Conservation (phyloP, 2,888 invertebrate species). For the Acanthosepion esculentum region DNA sequence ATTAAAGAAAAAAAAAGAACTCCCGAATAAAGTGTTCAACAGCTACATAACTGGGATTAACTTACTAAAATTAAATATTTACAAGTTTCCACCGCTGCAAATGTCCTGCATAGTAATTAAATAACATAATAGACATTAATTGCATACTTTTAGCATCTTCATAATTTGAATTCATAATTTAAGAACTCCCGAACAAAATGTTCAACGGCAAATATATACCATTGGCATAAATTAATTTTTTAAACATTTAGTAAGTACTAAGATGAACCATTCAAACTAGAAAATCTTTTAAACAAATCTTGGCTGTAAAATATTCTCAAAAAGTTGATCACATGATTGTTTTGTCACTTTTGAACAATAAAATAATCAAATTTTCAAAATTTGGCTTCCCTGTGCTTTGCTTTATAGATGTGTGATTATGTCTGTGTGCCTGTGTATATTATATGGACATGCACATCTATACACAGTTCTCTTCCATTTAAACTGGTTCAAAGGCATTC, state of each 20-base stretch:
- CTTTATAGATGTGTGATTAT: neutral
- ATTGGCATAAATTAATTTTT: neutral
- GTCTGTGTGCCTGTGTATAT: neutral
- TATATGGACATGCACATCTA: neutral
- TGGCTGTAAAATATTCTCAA: neutral
- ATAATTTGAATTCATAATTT: neutral
- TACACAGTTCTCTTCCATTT: neutral
- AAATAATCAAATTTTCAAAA: neutral
- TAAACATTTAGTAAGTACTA: neutral
- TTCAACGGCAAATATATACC: slow-evolving; percentile 12
- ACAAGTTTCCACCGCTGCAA: slow-evolving; percentile 40
- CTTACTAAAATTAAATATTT: slow-evolving; percentile 45
- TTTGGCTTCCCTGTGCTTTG: neutral
- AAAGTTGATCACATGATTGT: slow-evolving; percentile 1
- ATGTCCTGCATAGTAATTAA: slow-evolving; percentile 43
- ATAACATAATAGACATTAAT: slow-evolving; percentile 24
- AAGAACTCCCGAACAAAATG: slow-evolving; percentile 33
- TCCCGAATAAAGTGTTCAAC: slow-evolving; percentile 48
- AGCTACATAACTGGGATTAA: slow-evolving; percentile 46
- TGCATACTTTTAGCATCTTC: slow-evolving; percentile 36
- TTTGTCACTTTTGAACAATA: neutral
- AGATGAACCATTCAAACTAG: neutral
- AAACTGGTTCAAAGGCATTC: slow-evolving; percentile 44
- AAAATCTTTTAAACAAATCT: neutral
- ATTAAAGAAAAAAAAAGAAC: slow-evolving; percentile 44